Conservation (phyloP, 2,113 vertebrate genomes). For the Hemiprocne comata region DNA sequence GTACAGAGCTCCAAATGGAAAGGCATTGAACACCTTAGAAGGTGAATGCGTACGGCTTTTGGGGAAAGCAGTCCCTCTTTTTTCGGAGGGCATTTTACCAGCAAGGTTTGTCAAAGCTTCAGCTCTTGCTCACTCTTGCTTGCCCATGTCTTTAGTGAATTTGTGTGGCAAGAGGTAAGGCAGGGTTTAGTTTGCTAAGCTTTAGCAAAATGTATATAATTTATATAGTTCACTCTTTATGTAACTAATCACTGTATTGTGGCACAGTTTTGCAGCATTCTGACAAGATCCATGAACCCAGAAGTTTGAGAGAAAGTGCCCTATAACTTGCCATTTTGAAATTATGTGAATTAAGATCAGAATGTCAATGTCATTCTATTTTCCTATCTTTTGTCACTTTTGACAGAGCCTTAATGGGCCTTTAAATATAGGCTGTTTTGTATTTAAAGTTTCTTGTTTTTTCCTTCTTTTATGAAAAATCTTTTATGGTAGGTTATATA, state of each 20-base stretch:
- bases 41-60: accelerated
- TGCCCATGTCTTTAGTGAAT: not conserved
- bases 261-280: not conserved
- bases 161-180: not conserved
- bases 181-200: not conserved
- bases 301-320: not conserved
- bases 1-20: not conserved
- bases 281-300: not conserved
- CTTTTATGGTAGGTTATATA: conserved; percentile 25
- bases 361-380: conserved; percentile 38
- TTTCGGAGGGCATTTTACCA: not conserved
- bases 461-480: conserved; percentile 13
- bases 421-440: conserved; percentile 40
- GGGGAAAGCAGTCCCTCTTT: not conserved
- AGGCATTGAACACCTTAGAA: not conserved
- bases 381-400: not conserved
- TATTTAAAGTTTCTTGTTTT: conserved; percentile 50
- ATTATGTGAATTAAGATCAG: conserved; percentile 31
- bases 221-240: not conserved
- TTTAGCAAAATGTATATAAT: not conserved
- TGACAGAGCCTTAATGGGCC: conserved; percentile 41
- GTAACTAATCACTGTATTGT: not conserved
- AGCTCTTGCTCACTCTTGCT: not conserved
- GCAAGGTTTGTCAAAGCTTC: accelerated
- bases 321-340: not conserved